Percentiles rank a stretch among this genome's conserved stretches.
Evolutionary conservation across 1,140 invertebrate genomes (phyloP).

Genomic region (Brachionus asplanchnoidis): DNA sequence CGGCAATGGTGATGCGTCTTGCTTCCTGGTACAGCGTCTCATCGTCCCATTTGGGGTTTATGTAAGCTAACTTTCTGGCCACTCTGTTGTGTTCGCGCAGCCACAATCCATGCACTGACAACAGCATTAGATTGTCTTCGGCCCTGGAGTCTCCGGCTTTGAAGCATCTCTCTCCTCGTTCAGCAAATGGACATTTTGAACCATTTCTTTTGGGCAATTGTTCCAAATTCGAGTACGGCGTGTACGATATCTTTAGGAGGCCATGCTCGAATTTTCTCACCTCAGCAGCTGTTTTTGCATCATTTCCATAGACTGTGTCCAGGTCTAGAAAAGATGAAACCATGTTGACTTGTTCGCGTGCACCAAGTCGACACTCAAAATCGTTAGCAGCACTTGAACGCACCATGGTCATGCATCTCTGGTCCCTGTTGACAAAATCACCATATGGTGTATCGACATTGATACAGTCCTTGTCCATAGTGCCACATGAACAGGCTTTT

Average conservation of each 20-base stretch:
- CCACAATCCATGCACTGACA: constrained; percentile 69
- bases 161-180: background rate
- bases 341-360: constrained; percentile 11
- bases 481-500: constrained; percentile 3
- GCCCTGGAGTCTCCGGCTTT: background rate
- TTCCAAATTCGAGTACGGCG: background rate
- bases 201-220: background rate
- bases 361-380: background rate
- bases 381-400: background rate
- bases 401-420: background rate
- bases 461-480: background rate
- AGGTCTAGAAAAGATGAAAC: background rate
- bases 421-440: background rate
- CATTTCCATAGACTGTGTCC: background rate
- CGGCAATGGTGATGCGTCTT: constrained; percentile 77
- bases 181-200: background rate
- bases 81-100: constrained; percentile 48
- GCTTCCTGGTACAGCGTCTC: constrained; percentile 64
- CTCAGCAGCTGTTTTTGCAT: background rate
- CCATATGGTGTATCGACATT: background rate
- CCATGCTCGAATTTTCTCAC: constrained; percentile 5
- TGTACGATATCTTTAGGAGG: background rate
- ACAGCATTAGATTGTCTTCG: background rate
- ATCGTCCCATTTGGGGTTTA: constrained; percentile 45
- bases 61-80: constrained; percentile 43